Evolutionary conservation across 2,797 vertebrate genomes (phyloP), one percentile per base, ranked within the genome.

Genomic region (Austrolebias charrua): DNA sequence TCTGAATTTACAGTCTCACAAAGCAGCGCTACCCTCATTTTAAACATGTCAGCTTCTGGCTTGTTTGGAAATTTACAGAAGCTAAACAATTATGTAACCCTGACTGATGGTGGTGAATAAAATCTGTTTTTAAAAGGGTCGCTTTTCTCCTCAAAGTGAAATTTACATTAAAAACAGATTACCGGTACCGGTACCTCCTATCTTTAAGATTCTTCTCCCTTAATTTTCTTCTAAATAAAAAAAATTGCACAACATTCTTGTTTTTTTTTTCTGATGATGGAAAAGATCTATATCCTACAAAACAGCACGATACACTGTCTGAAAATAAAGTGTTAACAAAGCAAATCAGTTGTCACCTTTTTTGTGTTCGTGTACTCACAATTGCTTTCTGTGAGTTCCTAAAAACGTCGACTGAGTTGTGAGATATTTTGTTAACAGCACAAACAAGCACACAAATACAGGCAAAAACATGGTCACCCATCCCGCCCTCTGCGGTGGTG

Each of bases 1-100:
- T 60, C 50, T 33, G 63, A 62, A 71, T 54, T 55, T 63, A 67
- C 52, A 51, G 20, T 64, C 66, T 55, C 38, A 50, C 63, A 58
- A 35, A 66, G 28, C 19, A 52, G 16, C 16, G 55, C 55, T 55
- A 46, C 24, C 31, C 16, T 16, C 19, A 16, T 35, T 67, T 44
- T 61, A 35, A 63, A 65, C 38, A 52, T 4, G 4, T 40, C 35
- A 54, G n/a, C 8, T 3, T 40, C 43, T 52, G 40, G 69, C 66
- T 65, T 31, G 3, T 57, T 67, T 45, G 18, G 31, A 40, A 43
- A 0, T 6, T 7, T 3, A 43, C 6, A 45, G 7, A 13, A 14
- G n/a, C 3, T 28, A 53, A 61, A 66, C 58, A 55, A 28, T 43
- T 47, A 5, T 55, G 42, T 13, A 35, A 35, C 33, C 16, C 31